A percentile compares a stretch with the other conserved stretches of the same genome.
Conservation (phyloP, 2,797 vertebrate genomes). For the Mormyrus proboscirostris region DNA sequence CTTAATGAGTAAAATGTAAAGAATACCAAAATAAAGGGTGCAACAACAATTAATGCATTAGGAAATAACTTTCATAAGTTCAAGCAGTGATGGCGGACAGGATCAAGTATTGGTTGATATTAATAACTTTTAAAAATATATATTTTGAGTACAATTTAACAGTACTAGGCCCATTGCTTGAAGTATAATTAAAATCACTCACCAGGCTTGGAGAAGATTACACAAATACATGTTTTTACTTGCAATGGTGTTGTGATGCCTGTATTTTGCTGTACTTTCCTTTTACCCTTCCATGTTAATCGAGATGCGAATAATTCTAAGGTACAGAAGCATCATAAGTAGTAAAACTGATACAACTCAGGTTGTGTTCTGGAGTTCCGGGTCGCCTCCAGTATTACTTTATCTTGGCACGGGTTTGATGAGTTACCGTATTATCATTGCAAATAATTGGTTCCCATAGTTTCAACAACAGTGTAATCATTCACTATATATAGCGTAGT, state of each 20-base stretch:
- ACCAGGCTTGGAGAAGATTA: background rate
- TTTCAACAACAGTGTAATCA: slow-evolving; percentile 45
- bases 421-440: slow-evolving; percentile 26
- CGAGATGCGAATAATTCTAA: background rate
- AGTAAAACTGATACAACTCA: background rate
- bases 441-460: slow-evolving; percentile 41
- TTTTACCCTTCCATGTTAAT: background rate
- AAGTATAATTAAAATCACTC: background rate
- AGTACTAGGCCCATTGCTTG: background rate
- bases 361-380: background rate
- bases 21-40: background rate
- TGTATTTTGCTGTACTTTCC: background rate
- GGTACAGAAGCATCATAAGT: background rate
- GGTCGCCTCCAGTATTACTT: slow-evolving; percentile 11
- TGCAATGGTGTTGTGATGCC: background rate
- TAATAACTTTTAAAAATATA: background rate
- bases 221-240: background rate
- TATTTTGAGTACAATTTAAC: background rate
- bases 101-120: background rate
- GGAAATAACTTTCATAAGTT: background rate
- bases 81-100: background rate
- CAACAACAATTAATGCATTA: background rate
- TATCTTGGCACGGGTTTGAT: slow-evolving; percentile 23
- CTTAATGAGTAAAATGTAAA: background rate
- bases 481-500: slow-evolving; percentile 39